These are phyloP conservation scores for Cyprinodon brontotheroides DNA, from an alignment of 2,113 vertebrate genomes.

Conservation along the genomic window DNA sequence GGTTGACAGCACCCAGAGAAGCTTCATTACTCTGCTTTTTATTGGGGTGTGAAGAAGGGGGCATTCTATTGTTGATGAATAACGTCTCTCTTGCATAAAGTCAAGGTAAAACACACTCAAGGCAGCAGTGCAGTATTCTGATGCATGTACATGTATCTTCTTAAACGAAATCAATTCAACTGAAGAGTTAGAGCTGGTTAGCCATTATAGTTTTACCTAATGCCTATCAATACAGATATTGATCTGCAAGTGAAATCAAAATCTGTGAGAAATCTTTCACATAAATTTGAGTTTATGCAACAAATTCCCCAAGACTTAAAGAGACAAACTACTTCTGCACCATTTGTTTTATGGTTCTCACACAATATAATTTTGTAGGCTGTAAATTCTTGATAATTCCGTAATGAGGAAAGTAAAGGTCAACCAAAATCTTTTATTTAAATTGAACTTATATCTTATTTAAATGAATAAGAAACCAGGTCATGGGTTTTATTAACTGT, in stretches of 20 bases:
- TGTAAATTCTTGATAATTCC: too few relatives aligned
- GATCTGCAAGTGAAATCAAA: conserved; percentile 67
- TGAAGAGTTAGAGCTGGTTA: conserved; percentile 74
- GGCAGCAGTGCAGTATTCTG: conserved; percentile 45
- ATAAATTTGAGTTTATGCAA: conserved; percentile 45
- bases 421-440: too few relatives aligned
- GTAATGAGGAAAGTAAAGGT: too few relatives aligned
- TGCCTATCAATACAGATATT: conserved; percentile 71
- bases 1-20: conserved; percentile 79
- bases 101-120: conserved; percentile 77
- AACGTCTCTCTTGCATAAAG: conserved; percentile 74
- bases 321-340: conserved; percentile 29
- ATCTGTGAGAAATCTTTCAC: conserved; percentile 39
- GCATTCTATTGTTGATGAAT: conserved; percentile 77
- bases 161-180: conserved; percentile 79
- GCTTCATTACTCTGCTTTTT: conserved; percentile 82
- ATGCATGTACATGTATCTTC: conserved; percentile 75
- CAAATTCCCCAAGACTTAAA: conserved; percentile 17
- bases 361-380: background rate
- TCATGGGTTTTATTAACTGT: too few relatives aligned
- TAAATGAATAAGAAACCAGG: too few relatives aligned
- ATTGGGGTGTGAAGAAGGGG: conserved; percentile 78
- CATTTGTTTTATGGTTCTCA: conserved; percentile 1
- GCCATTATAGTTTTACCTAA: conserved; percentile 75
- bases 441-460: too few relatives aligned